Percentiles rank a stretch among this genome's conserved stretches.
phyloP scores from a whole-genome alignment of 2,113 vertebrate species.

The Macquaria australasica region DNA sequence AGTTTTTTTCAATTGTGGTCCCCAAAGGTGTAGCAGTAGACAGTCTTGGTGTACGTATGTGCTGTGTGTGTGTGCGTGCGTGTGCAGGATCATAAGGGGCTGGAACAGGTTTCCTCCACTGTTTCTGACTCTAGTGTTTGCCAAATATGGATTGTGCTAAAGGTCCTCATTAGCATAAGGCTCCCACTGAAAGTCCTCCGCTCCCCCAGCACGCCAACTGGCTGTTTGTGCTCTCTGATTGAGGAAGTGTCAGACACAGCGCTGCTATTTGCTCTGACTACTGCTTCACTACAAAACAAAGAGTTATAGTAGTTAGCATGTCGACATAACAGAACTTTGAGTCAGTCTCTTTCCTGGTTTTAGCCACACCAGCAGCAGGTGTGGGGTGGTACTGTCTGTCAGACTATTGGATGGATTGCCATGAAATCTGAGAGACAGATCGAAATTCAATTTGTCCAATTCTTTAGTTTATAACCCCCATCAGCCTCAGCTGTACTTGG shows the following conservation, averaged over 20 bases:
- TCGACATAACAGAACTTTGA: background rate
- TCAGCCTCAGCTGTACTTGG: too few species aligned
- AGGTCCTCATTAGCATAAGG: constrained; percentile 78
- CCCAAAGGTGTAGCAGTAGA: background rate
- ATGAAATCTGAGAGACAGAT: too few species aligned
- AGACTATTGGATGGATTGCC: too few species aligned
- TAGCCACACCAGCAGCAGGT: background rate
- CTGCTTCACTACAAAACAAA: background rate
- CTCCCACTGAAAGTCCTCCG: constrained; percentile 46
- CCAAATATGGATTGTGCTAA: constrained; percentile 71
- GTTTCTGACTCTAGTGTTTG: constrained; percentile 58
- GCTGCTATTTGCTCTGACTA: constrained; percentile 20
- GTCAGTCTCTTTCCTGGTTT: background rate
- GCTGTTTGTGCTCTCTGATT: constrained; percentile 22
- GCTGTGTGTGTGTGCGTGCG: constrained; percentile 17
- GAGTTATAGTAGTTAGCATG: background rate
- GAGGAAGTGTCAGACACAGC: constrained; percentile 32
- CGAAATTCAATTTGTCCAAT: too few species aligned
- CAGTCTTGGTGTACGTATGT: background rate
- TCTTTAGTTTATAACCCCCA: too few species aligned
- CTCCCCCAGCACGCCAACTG: constrained; percentile 40
- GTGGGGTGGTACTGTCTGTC: too few species aligned
- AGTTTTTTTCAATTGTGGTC: background rate
- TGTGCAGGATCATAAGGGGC: constrained; percentile 18
- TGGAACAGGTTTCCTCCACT: constrained; percentile 46